Percentiles rank a stretch among this genome's conserved stretches.
These are phyloP conservation scores for Heliothis peltigera DNA, from an alignment of 2,888 invertebrate genomes.

Conservation along the genomic window DNA sequence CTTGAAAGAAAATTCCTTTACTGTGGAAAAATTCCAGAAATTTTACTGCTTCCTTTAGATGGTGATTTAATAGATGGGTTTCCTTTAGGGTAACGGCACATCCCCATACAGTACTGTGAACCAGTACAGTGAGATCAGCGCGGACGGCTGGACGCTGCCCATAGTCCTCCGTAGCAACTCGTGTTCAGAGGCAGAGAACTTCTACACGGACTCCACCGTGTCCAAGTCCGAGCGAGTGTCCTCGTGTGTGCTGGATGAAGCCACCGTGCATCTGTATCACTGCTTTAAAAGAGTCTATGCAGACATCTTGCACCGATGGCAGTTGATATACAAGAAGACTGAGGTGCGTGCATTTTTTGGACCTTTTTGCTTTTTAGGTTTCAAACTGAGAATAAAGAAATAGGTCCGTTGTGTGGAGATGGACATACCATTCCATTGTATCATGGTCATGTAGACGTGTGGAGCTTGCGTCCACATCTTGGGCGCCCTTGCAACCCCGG, in stretches of 20 bases:
- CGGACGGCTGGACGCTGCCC: slow-evolving; percentile 94
- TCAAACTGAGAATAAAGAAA: too few species aligned
- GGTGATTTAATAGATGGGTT: not conserved
- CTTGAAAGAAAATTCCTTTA: too few species aligned
- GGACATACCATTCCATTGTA: too few species aligned
- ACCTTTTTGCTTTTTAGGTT: too few species aligned
- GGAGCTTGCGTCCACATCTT: too few species aligned
- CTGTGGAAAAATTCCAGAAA: too few species aligned
- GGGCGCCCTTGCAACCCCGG: too few species aligned
- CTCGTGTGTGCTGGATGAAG: slow-evolving; percentile 83
- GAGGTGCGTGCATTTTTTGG: slow-evolving; percentile 85
- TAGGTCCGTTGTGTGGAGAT: too few species aligned
- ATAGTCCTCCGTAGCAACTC: slow-evolving; percentile 94
- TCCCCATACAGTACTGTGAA: slow-evolving; percentile 97
- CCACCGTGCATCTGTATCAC: slow-evolving; percentile 92
- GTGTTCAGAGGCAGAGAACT: slow-evolving; percentile 96
- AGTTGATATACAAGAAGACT: slow-evolving; percentile 94
- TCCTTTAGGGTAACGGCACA: slow-evolving; percentile 90
- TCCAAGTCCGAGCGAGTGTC: slow-evolving; percentile 80
- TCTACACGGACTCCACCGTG: slow-evolving; percentile 79
- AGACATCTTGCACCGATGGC: slow-evolving; percentile 96
- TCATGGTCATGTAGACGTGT: too few species aligned
- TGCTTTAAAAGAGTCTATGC: slow-evolving; percentile 96
- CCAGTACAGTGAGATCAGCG: slow-evolving; percentile 92
- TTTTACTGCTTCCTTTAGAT: too few species aligned